Base-by-base conservation (phyloP, 2,888 invertebrate genomes). In the Hemithea aestivaria region DNA sequence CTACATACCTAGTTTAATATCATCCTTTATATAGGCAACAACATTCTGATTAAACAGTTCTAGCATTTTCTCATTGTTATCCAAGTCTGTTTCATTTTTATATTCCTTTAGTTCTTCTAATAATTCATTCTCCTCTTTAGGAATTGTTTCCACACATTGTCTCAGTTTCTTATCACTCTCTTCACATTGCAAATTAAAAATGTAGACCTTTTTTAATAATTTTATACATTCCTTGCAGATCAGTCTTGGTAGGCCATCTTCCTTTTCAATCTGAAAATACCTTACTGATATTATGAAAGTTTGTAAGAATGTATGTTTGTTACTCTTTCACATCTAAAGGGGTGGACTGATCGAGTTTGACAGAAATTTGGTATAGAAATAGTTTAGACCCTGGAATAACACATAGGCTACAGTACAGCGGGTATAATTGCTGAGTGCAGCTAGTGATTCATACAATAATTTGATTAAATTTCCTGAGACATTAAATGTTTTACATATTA, bases 191-290 rank as follows among this genome's bases (percentile, higher is more conserved):
- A 70, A 42, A 35, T 75, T 75, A 44, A 87, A 85, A n/a, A 62
- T 34, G 36, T 76, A 85, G 0, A 73, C 57, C 28, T 68, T 62
- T 53, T 81, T 84, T 1, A 87, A 57, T 32, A 77, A 77, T 21
- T 70, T 66, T 35, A 62, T 59, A 45, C 87, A 87, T 10, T 78
- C 78, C 46, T 80, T 85, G 43, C 87, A 87, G 33, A 87, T 82
- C 30, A 66, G 48, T 8, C 68, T 66, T 1, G 87, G 87, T 20
- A 87, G 46, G 28, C 78, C 73, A 48, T 87, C 87, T 8, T 69
- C 72, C 60, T 56, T 45, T 10, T 40, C 48, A 6, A 75, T 78
- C 85, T 85, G 53, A 7, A 69, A 61, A n/a, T n/a, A n/a, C n/a
- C n/a, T n/a, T n/a, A n/a, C n/a, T n/a, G n/a, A n/a, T n/a, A n/a